Percentiles rank a stretch among this genome's conserved stretches.
phyloP scores from a whole-genome alignment of 2,888 invertebrate species.

The Drosophila fulvimacula region DNA sequence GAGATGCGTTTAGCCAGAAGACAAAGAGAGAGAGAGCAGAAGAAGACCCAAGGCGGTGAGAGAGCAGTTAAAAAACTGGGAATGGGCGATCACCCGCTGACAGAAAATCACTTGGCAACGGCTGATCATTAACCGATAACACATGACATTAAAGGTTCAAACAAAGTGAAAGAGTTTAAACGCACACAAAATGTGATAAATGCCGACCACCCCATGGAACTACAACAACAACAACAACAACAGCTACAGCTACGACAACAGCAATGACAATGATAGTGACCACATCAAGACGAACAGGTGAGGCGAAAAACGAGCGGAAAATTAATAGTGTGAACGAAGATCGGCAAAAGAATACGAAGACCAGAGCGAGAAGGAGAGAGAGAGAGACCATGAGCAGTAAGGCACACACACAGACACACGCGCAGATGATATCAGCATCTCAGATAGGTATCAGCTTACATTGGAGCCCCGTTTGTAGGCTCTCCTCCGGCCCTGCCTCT shows the following conservation, averaged over 20 bases:
- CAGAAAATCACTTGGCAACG: conserved; percentile 76
- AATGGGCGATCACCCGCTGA: conserved; percentile 73
- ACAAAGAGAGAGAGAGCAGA: background rate
- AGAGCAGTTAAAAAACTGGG: conserved; percentile 9
- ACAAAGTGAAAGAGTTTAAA: conserved; percentile 67
- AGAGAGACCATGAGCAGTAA: conserved; percentile 23
- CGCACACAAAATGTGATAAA: conserved; percentile 78
- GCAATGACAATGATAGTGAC: conserved; percentile 26
- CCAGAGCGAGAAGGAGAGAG: conserved; percentile 1
- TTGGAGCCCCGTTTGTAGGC: conserved; percentile 60
- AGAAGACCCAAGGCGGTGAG: background rate
- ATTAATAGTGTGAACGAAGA: conserved; percentile 82
- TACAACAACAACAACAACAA: conserved; percentile 13
- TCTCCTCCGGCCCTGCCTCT: conserved; percentile 9
- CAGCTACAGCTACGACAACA: background rate
- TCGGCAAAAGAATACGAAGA: conserved; percentile 41
- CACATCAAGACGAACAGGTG: conserved; percentile 51
- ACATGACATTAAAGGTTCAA: conserved; percentile 82
- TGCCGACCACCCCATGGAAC: conserved; percentile 78
- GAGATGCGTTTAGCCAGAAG: background rate
- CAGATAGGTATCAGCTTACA: conserved; percentile 78
- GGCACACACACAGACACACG: conserved; percentile 30
- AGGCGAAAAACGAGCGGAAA: conserved; percentile 73
- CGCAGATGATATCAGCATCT: conserved; percentile 50
- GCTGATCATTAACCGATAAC: conserved; percentile 83